Base-by-base conservation (phyloP, 2,797 vertebrate genomes). In the Etheostoma perlongum region DNA sequence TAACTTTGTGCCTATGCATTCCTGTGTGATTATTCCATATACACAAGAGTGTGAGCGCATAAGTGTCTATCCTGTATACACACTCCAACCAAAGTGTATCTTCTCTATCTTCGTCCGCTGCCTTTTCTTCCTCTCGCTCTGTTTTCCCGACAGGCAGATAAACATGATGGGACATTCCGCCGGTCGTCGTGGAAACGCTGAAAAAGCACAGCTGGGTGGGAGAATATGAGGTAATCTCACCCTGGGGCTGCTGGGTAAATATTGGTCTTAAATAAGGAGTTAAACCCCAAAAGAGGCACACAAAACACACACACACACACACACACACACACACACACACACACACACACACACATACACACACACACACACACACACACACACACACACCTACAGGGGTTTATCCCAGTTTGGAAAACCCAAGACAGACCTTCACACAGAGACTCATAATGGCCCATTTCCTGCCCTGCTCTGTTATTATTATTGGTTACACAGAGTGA, bases 141-240 rank as follows among this genome's bases (percentile, higher is more conserved):
- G 94, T 96, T 96, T 96, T 97, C 95, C 94, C 94, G 95, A 92
- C 93, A 94, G 95, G 92, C 95, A 95, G 95, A 93, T 96, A 97
- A 97, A 97, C 95, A 96, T 94, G 96, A 95, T 80, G 76, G 94
- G 95, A 94, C 96, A 97, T 99, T 98, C 96, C 96, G 94, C 84
- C 57, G 82, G 96, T 98, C 95, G 95, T 95, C 95, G 93, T 96
- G 95, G 97, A 94, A 95, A 98, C 89, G 77, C 92, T 95, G 95
- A 96, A 95, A 96, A 96, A 97, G 94, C 97, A 96, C 97, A 98
- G 97, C 97, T 98, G 96, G 95, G 96, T 89, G 81, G 93, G 93
- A 94, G 94, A 96, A 96, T 92, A 96, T 97, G 96, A 98, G 96
- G 96, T 98, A 98, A 97, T 97, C 97, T 96, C 93, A 96, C 94